phyloP scores from a whole-genome alignment of 2,113 vertebrate species.

The Pseudopodoces humilis region DNA sequence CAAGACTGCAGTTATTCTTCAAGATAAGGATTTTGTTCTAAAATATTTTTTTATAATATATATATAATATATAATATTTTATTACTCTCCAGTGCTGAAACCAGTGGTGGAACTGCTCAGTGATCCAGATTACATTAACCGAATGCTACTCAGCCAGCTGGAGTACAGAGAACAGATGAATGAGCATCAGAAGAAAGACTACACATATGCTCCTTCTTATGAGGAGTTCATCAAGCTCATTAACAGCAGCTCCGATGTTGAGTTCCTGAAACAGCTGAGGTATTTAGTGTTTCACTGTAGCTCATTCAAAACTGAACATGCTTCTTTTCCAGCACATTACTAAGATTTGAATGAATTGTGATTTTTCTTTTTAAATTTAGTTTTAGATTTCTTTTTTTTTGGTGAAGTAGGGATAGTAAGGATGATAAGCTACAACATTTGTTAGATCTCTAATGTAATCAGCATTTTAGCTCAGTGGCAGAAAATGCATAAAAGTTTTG shows the following conservation, averaged over 20 bases:
- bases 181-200: conserved; percentile 95
- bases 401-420: background rate
- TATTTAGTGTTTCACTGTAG: conserved; percentile 56
- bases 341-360: background rate
- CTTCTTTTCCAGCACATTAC: background rate
- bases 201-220: conserved; percentile 96
- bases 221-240: conserved; percentile 99
- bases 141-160: conserved; percentile 91
- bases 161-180: conserved; percentile 93
- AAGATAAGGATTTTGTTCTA: conserved; percentile 11
- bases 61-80: too few relatives aligned
- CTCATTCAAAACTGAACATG: background rate
- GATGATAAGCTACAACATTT: background rate
- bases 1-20: background rate
- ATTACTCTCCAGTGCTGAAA: conserved; percentile 83
- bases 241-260: conserved; percentile 89
- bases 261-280: conserved; percentile 98
- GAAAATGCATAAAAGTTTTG: background rate
- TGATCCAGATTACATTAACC: conserved; percentile 96
- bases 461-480: background rate
- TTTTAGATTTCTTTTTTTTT: background rate
- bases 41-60: conserved; percentile 64
- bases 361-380: background rate
- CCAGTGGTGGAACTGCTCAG: conserved; percentile 93
- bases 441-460: background rate